Evolutionary conservation across 2,797 vertebrate genomes (phyloP).

Genomic region (Acomys russatus): DNA sequence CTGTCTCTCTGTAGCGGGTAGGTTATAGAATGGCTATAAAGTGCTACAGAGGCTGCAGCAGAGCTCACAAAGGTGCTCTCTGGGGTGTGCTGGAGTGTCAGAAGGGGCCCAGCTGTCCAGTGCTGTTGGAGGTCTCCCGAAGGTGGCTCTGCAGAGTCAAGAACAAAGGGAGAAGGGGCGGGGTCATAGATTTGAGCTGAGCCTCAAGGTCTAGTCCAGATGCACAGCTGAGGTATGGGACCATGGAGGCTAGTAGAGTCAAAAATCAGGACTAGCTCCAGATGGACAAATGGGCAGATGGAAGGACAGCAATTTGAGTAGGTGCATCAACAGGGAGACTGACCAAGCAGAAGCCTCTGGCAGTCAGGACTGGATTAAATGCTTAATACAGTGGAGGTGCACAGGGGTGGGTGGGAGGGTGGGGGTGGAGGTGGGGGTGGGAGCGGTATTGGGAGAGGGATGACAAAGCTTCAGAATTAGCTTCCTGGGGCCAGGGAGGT

Average conservation of each 20-base stretch:
- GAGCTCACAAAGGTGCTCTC: not conserved
- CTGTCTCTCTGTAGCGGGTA: too few relatives aligned
- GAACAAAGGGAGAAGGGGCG: not conserved
- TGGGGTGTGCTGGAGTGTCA: not conserved
- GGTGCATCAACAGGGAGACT: not conserved
- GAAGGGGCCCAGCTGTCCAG: not conserved
- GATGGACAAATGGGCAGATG: not conserved
- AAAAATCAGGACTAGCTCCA: not conserved
- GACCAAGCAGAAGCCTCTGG: too few relatives aligned
- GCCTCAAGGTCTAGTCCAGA: not conserved
- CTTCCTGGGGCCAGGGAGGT: too few relatives aligned
- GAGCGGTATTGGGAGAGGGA: too few relatives aligned
- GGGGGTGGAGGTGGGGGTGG: too few relatives aligned
- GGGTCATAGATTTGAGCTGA: not conserved
- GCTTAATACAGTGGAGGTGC: too few relatives aligned
- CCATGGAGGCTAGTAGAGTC: not conserved
- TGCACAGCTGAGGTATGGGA: not conserved
- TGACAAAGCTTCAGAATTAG: too few relatives aligned
- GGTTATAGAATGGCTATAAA: not conserved
- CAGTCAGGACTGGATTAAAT: not conserved
- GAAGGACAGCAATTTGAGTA: not conserved
- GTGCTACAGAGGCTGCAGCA: not conserved
- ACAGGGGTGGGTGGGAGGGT: too few relatives aligned
- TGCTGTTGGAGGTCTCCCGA: not conserved
- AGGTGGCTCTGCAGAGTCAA: not conserved